Evolutionary conservation across 2,797 vertebrate genomes (phyloP).

Genomic region (Lemur catta): DNA sequence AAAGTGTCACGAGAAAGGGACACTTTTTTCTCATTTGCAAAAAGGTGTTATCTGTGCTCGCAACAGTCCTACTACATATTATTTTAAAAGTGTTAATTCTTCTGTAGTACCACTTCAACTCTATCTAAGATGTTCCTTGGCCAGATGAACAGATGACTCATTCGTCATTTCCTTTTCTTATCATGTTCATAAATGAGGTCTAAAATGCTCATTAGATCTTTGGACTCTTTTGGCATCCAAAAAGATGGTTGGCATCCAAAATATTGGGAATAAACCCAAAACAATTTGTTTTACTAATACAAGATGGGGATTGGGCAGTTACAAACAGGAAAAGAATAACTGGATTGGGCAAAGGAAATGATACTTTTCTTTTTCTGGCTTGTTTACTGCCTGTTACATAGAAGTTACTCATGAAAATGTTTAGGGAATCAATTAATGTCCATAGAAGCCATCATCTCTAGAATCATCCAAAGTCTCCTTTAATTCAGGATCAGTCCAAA

Average conservation of each 20-base stretch:
- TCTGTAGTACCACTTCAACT: not conserved
- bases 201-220: slow-evolving; percentile 15
- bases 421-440: slow-evolving; percentile 4
- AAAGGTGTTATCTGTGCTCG: not conserved
- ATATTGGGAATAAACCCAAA: not conserved
- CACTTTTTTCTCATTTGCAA: not conserved
- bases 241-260: slow-evolving; percentile 35
- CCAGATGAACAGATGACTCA: not conserved
- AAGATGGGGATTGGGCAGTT: not conserved
- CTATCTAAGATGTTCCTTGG: not conserved
- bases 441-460: not conserved
- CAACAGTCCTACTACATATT: not conserved
- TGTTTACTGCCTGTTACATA: not conserved
- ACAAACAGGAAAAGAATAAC: slow-evolving; percentile 24
- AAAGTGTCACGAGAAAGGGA: not conserved
- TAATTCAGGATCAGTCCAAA: not conserved
- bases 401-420: slow-evolving; percentile 24
- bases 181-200: not conserved
- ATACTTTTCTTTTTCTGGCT: not conserved
- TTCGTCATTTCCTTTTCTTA: slow-evolving; percentile 1
- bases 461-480: not conserved
- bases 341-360: slow-evolving; percentile 16
- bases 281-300: slow-evolving; percentile 23
- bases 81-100: not conserved
- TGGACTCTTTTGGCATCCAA: not conserved